Percentiles rank a stretch among this genome's conserved stretches.
phyloP scores from a whole-genome alignment of 2,888 invertebrate species.

The Ornithoptera alexandrae region DNA sequence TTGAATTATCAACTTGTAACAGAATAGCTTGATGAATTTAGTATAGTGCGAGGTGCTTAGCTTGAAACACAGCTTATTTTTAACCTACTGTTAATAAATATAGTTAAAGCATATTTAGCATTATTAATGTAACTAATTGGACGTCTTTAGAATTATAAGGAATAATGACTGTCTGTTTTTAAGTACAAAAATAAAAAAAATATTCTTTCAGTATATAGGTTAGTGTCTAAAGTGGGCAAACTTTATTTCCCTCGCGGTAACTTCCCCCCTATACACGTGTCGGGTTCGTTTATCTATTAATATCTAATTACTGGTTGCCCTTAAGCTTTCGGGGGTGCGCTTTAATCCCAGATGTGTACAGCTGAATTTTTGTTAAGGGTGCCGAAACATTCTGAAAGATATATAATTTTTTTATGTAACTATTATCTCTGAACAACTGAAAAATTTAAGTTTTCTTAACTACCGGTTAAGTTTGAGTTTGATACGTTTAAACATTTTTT shows the following conservation, averaged over 20 bases:
- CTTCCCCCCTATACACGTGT: constrained; percentile 41
- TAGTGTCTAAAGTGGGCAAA: constrained; percentile 32
- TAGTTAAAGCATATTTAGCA: neutral
- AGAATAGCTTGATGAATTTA: no score
- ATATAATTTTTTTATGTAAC: neutral
- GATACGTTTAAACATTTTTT: no score
- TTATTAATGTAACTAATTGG: neutral
- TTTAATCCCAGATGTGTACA: constrained; percentile 41
- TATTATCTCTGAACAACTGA: neutral
- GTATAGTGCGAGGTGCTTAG: no score
- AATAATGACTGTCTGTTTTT: neutral
- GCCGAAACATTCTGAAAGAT: neutral
- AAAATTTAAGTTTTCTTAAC: no score
- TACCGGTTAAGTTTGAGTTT: no score
- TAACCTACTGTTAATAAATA: neutral
- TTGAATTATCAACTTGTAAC: no score
- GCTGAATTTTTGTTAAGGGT: constrained; percentile 30
- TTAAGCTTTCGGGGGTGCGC: constrained; percentile 35
- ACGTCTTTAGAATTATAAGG: neutral
- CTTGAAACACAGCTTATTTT: no score
- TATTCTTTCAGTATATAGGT: constrained; percentile 25
- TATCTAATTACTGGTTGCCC: constrained; percentile 58
- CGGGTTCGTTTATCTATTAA: constrained; percentile 56
- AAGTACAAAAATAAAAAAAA: neutral
- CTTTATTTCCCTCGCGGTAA: constrained; percentile 31